A percentile compares a stretch with the other conserved stretches of the same genome.
Evolutionary conservation across 35 echinoderm and acorn worm genomes (phyloP).

Genomic region (Apostichopus californicus): DNA sequence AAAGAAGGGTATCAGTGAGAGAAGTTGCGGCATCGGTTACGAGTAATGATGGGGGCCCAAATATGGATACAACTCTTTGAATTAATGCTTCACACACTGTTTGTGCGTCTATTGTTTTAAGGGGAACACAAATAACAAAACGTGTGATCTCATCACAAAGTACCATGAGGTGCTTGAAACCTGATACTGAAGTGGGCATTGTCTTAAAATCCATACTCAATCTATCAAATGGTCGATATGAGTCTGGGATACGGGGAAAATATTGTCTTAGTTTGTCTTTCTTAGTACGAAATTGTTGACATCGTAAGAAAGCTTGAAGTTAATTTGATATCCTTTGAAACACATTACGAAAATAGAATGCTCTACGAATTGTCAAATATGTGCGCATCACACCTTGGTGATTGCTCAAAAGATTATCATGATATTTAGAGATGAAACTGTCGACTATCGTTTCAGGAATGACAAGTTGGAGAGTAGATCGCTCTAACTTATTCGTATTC

Average conservation of each 20-base stretch:
- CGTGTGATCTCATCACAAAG: constrained; percentile 64
- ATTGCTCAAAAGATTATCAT: constrained; percentile 57
- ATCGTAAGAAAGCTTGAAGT: constrained; percentile 46
- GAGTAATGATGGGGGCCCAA: constrained; percentile 24
- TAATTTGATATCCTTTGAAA: not conserved
- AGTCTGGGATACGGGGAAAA: constrained; percentile 43
- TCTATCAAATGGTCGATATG: constrained; percentile 61
- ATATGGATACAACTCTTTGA: not conserved
- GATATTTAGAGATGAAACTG: constrained; percentile 51
- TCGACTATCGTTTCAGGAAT: constrained; percentile 49
- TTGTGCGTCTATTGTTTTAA: too few species aligned
- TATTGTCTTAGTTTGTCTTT: constrained; percentile 53
- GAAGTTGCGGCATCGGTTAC: constrained; percentile 27
- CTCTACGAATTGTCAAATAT: constrained; percentile 39
- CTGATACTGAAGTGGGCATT: constrained; percentile 57
- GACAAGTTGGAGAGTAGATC: constrained; percentile 47
- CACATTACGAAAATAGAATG: constrained; percentile 9
- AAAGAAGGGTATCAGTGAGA: constrained; percentile 4
- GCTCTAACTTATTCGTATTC: not conserved
- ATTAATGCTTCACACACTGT: not conserved
- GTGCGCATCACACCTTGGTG: constrained; percentile 60
- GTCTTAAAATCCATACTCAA: constrained; percentile 66
- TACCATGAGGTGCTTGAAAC: constrained; percentile 63
- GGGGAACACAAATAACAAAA: constrained; percentile 26
- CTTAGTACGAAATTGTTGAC: constrained; percentile 53